Conservation (phyloP, 2,888 invertebrate genomes). For the Torymus aiolomorphi region DNA sequence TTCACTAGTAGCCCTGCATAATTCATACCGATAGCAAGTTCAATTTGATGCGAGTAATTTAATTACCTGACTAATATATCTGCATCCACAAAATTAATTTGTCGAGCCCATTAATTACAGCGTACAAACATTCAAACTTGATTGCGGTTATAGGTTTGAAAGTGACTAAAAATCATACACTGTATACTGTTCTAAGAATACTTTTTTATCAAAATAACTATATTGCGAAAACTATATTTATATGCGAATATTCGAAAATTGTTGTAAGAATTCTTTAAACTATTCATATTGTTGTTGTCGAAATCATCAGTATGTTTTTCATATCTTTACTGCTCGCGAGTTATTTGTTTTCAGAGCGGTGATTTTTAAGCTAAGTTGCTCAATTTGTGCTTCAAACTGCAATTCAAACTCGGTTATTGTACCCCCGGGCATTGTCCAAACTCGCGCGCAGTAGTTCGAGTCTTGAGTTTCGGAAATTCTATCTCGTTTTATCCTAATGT, state of each 20-base stretch:
- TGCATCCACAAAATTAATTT: constrained; percentile 18
- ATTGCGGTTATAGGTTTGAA: not conserved
- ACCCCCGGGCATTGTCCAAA: constrained; percentile 32
- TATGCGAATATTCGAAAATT: no score
- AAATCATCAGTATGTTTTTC: no score
- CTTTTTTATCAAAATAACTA: no score
- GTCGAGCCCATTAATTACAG: constrained; percentile 18
- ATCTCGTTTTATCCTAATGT: constrained; percentile 2
- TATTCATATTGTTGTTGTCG: no score
- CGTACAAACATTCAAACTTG: constrained; percentile 9
- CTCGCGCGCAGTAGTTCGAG: constrained; percentile 1
- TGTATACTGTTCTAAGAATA: not conserved
- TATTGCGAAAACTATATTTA: no score
- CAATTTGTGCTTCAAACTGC: constrained; percentile 34
- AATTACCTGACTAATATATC: constrained; percentile 30
- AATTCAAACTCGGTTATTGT: constrained; percentile 27
- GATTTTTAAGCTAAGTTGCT: constrained; percentile 12
- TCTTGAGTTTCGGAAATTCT: not conserved
- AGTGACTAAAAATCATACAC: not conserved
- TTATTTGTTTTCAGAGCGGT: not conserved
- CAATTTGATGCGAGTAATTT: constrained; percentile 17
- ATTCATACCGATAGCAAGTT: not conserved
- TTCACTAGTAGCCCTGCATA: no score
- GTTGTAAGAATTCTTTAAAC: no score
- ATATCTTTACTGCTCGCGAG: no score